Conservation (phyloP, 2,797 vertebrate species). For the Sarcophilus harrisii region DNA sequence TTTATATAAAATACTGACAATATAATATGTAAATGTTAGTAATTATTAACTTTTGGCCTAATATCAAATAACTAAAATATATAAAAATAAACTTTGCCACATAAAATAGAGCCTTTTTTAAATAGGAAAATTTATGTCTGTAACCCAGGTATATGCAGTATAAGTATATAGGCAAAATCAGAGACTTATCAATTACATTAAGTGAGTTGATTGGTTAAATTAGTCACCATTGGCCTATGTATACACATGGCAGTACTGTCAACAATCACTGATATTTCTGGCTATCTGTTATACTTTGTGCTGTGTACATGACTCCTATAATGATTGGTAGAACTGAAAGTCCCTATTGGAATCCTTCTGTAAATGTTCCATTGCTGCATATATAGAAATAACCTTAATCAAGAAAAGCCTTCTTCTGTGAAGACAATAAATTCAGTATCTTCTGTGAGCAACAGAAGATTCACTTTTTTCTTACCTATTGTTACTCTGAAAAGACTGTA, state of each 20-base stretch:
- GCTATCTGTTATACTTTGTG: neutral
- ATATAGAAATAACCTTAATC: slow-evolving; percentile 31
- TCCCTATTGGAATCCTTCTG: neutral
- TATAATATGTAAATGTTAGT: too few relatives aligned
- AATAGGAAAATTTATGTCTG: slow-evolving; percentile 17
- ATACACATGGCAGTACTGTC: neutral
- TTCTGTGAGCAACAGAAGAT: slow-evolving; percentile 6
- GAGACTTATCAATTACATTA: neutral
- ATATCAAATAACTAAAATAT: too few relatives aligned
- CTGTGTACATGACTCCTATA: neutral
- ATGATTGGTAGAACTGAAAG: neutral
- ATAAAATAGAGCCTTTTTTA: neutral
- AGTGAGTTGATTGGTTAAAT: neutral
- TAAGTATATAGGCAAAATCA: neutral
- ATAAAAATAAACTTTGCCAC: too few relatives aligned
- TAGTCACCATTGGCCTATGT: neutral
- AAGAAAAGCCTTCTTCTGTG: neutral
- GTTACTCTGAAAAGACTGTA: slow-evolving; percentile 48
- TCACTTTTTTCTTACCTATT: neutral
- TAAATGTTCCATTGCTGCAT: neutral
- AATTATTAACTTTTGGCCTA: too few relatives aligned
- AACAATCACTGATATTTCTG: neutral
- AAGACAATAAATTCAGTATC: neutral
- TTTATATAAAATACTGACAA: neutral
- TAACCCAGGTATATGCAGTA: neutral